phyloP scores from a whole-genome alignment of 2,888 invertebrate species.

The Archips xylosteana region DNA sequence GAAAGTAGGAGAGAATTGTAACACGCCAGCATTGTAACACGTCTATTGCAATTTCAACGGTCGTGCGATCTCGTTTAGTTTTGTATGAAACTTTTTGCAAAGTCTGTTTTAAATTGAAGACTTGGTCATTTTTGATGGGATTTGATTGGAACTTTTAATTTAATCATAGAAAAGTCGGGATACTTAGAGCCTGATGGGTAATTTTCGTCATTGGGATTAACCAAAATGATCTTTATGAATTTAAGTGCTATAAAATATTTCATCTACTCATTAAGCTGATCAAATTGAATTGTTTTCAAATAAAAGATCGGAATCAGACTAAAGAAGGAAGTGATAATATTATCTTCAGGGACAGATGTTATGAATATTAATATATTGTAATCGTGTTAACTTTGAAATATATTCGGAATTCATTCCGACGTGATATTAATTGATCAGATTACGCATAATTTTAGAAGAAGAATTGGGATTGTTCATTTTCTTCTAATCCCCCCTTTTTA shows the following conservation, averaged over 20 bases:
- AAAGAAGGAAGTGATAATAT: constrained; percentile 33
- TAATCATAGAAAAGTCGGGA: background rate
- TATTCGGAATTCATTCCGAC: constrained; percentile 15
- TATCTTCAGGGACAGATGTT: constrained; percentile 22
- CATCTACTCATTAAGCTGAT: too few relatives aligned
- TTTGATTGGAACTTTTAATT: background rate
- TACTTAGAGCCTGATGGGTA: too few relatives aligned
- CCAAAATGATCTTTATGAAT: too few relatives aligned
- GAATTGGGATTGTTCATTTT: too few relatives aligned
- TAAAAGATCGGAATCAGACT: constrained; percentile 27
- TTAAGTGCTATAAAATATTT: too few relatives aligned
- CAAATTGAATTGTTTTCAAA: background rate
- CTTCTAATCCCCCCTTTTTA: too few relatives aligned
- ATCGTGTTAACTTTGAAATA: background rate
- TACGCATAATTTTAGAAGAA: constrained; percentile 14
- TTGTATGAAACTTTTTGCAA: background rate
- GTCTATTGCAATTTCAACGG: background rate
- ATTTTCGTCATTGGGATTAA: too few relatives aligned
- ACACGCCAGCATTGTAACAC: background rate
- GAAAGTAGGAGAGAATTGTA: background rate
- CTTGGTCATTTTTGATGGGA: background rate
- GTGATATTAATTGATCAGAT: constrained; percentile 14
- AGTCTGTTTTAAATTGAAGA: background rate
- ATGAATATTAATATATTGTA: constrained; percentile 35
- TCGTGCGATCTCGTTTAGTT: background rate